These are phyloP conservation scores for Lampropteryx suffumata DNA, from an alignment of 2,888 invertebrate genomes.

Conservation along the genomic window DNA sequence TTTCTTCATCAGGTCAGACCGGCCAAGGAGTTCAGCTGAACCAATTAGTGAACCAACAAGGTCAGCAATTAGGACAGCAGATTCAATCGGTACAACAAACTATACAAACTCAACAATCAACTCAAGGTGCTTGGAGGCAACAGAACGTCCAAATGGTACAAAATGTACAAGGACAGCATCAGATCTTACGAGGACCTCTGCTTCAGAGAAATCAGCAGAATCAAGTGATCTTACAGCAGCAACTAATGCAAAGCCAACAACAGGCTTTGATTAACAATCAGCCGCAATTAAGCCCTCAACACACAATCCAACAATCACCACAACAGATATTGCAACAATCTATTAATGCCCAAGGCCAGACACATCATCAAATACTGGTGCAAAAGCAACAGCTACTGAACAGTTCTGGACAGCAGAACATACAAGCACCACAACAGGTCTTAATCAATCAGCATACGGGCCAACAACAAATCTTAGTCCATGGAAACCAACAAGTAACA, in stretches of 20 bases:
- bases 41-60: conserved; percentile 69
- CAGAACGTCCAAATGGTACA: conserved; percentile 80
- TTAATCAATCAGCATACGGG: conserved; percentile 75
- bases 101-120: conserved; percentile 67
- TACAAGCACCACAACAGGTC: conserved; percentile 80
- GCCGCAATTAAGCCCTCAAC: conserved; percentile 79
- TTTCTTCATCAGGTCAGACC: conserved; percentile 66
- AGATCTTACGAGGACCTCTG: conserved; percentile 73
- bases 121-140: conserved; percentile 74
- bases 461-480: conserved; percentile 76
- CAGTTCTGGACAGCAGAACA: conserved; percentile 77
- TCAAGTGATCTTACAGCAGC: conserved; percentile 81
- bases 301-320: conserved; percentile 76
- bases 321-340: conserved; percentile 85
- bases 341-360: conserved; percentile 80
- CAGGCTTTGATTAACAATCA: conserved; percentile 73
- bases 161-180: conserved; percentile 79
- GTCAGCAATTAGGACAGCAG: conserved; percentile 74
- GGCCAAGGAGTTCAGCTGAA: conserved; percentile 69
- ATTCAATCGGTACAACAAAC: conserved; percentile 77
- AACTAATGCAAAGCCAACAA: conserved; percentile 81
- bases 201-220: conserved; percentile 76
- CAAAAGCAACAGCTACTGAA: conserved; percentile 84
- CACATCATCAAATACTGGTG: conserved; percentile 75
- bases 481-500: conserved; percentile 77